phyloP scores from a whole-genome alignment of 2,113 vertebrate genomes.

The Eolophus roseicapilla region DNA sequence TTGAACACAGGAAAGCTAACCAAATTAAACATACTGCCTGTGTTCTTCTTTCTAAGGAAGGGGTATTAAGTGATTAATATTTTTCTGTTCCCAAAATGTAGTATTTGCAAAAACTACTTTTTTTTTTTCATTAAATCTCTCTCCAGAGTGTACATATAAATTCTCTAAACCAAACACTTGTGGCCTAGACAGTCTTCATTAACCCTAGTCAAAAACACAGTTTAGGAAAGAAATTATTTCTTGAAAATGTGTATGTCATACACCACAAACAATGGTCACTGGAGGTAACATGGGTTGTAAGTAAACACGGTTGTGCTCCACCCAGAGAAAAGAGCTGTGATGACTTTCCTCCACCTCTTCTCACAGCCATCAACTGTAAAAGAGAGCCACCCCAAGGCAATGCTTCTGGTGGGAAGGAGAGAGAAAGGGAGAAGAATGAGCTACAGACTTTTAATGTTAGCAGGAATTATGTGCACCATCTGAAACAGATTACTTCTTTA shows the following conservation, averaged over 20 bases:
- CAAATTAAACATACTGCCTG: background rate
- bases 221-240: background rate
- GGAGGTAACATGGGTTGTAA: background rate
- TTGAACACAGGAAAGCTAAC: background rate
- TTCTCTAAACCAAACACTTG: background rate
- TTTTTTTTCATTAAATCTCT: background rate
- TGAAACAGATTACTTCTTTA: background rate
- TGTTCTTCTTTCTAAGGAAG: background rate
- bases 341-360: background rate
- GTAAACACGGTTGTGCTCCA: background rate
- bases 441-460: constrained; percentile 39
- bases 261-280: background rate
- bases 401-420: background rate
- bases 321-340: background rate
- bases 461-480: background rate
- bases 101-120: background rate
- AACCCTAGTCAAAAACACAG: background rate
- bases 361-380: background rate
- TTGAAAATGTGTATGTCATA: background rate
- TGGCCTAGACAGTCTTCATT: background rate
- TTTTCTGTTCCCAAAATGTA: background rate
- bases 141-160: background rate
- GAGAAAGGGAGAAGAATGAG: background rate
- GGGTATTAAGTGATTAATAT: background rate
- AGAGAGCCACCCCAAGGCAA: background rate